A percentile compares a stretch with the other conserved stretches of the same genome.
Evolutionary conservation across 37 sponge, comb jelly and placozoan species (phyloP).

Genomic region (Ianthella basta): DNA sequence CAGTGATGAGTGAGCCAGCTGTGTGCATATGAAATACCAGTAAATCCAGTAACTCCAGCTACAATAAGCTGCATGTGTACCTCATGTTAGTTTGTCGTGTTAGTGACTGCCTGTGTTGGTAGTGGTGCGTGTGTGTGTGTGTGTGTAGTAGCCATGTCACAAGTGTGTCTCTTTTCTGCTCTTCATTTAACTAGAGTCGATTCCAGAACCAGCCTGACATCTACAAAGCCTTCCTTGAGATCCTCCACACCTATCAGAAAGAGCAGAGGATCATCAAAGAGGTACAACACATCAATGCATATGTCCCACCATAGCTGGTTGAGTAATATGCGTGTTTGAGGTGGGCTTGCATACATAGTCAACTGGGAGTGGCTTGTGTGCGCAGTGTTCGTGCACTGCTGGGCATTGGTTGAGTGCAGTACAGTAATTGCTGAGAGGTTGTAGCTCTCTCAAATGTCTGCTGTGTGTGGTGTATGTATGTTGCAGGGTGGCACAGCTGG

Average conservation of each 20-base stretch:
- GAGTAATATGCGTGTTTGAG: neutral
- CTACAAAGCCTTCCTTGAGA: constrained; percentile 95
- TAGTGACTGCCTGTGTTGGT: no score
- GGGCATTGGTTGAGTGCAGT: no score
- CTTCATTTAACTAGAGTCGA: constrained; percentile 60
- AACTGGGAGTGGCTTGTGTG: neutral
- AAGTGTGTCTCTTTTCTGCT: no score
- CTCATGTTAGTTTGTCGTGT: no score
- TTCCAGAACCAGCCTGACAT: constrained; percentile 93
- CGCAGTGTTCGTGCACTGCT: neutral
- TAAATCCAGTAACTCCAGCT: no score
- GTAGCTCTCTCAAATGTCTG: no score
- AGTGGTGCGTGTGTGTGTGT: no score
- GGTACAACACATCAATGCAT: constrained; percentile 12
- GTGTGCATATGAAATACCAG: neutral
- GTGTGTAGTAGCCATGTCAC: no score
- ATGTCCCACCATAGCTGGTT: no score
- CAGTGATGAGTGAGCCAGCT: neutral
- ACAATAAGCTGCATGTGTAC: no score
- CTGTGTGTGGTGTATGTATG: neutral
- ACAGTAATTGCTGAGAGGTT: no score
- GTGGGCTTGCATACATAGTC: neutral
- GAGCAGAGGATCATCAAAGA: constrained; percentile 81
- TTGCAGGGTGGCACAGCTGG: constrained; percentile 36
- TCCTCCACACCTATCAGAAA: constrained; percentile 96